Conservation (phyloP, 2,888 invertebrate genomes). For the Oligia strigilis region DNA sequence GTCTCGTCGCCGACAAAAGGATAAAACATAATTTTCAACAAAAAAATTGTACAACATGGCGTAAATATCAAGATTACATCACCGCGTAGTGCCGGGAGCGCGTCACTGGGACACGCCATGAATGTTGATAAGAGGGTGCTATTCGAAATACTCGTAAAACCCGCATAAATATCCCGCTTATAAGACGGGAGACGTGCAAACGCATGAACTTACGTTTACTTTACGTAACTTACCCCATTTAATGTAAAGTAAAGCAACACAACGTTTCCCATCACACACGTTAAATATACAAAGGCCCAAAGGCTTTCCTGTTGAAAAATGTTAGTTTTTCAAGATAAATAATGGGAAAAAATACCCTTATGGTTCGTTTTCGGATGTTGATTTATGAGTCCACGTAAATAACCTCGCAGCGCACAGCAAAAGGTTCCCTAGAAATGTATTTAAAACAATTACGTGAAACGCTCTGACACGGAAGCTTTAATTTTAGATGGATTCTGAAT, state of each 20-base stretch:
- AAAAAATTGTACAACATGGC: conserved; percentile 27
- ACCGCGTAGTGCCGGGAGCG: conserved; percentile 34
- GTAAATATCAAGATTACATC: conserved; percentile 45
- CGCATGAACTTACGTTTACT: conserved; percentile 49
- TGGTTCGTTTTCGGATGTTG: conserved; percentile 42
- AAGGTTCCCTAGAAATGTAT: conserved; percentile 38
- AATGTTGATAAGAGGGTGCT: conserved; percentile 63
- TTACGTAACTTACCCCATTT: conserved; percentile 42
- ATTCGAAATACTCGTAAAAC: conserved; percentile 70
- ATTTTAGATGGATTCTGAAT: conserved; percentile 48
- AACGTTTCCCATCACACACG: conserved; percentile 27
- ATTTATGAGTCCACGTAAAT: conserved; percentile 51
- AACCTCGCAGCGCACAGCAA: conserved; percentile 19
- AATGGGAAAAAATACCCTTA: conserved; percentile 43
- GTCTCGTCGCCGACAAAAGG: no score
- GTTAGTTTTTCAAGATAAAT: conserved; percentile 51
- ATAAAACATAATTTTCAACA: conserved; percentile 31
- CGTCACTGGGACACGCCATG: conserved; percentile 66
- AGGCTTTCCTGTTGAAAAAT: conserved; percentile 40
- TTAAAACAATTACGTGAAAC: conserved; percentile 51
- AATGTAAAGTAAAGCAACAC: conserved; percentile 43
- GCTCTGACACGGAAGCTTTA: conserved; percentile 43
- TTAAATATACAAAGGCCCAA: conserved; percentile 47
- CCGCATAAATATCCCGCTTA: conserved; percentile 70
- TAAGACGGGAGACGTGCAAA: conserved; percentile 50